Evolutionary conservation across 1,140 invertebrate genomes (phyloP), one percentile per base, ranked within the genome.

Genomic region (Lepidurus packardi): DNA sequence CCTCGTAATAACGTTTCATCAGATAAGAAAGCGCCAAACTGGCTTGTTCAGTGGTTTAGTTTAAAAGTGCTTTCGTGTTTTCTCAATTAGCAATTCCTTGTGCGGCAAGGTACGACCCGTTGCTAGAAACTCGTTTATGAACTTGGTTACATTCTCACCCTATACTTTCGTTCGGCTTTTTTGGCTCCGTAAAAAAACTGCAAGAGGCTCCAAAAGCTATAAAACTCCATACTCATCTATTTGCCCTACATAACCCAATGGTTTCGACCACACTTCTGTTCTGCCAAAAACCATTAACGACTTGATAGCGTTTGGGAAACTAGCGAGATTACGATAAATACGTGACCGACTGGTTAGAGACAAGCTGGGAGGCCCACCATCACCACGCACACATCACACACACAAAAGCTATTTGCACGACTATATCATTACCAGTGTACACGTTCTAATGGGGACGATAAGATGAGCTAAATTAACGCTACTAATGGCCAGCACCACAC

Each of bases 281-380:
- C 53, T 65, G 21, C 53, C 53, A 7, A 65, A 65, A 65, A 11
- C 53, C 9, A 65, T 65, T 65, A 65, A 11, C 16, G 21, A 16
- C 16, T 21, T 65, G 53, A 65, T 65, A 65, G 53, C 53, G 21
- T 13, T 34, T n/a, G 53, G 53, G 21, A 65, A 65, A 65, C 21
- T 21, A 65, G 53, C 53, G 53, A 65, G 53, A 65, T 65, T 65
- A 65, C 53, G 53, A 65, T 65, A 65, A 65, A 65, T 65, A 65
- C 53, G 53, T 21, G 53, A 65, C 53, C 53, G 53, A 65, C n/a
- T 65, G 53, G 53, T 65, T 65, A 65, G 13, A 65, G 53, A 65
- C 13, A 16, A 21, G 13, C 53, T 11, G 53, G 53, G 53, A 65
- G 53, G 8, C 53, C 6, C 53, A 7, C 53, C 53, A 65, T n/a